Evolutionary conservation across 2,113 vertebrate species (phyloP), one percentile per base, ranked within the genome.

Genomic region (Morone saxatilis): DNA sequence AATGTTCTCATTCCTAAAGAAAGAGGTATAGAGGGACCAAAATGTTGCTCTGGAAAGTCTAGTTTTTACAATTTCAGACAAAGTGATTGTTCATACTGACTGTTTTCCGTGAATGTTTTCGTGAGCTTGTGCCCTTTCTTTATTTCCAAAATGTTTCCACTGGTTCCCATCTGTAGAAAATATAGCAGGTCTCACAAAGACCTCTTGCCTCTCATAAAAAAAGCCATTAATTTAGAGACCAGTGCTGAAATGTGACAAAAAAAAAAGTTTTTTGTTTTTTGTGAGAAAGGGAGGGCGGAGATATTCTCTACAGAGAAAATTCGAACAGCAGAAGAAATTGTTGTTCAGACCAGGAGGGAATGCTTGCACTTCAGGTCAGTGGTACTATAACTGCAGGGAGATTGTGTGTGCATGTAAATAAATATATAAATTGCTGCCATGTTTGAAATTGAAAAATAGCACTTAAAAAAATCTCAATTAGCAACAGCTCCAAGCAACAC

Each of bases 61-160:
- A 20, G 47, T 75, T 87, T 80, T 57, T 73, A 2, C 41, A 41
- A 72, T 81, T 76, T 81, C 48, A 83, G 78, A 90, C 41, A 38
- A 82, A 84, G 65, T 62, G 50, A 40, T 90, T 84, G 45, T 53
- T 87, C 59, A 76, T 63, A 40, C 65, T 84, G 57, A 76, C 81
- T 51, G 43, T 71, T 71, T 60, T 1, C 83, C n/a, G 47, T 61
- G 12, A 61, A 68, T 41, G 7, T 38, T 38, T 51, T 71, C 31
- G 31, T 31, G 31, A 31, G 31, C 47, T 78, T 68, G 47, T 31
- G 45, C 71, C 76, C 66, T 47, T 80, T 63, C 68, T 59, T 76
- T 80, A 74, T 71, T 67, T 71, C 25, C 13, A 13, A 68, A 75
- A 68, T 80, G 56, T 71, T 88, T 79, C 74, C 74, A 89, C 43